Conservation (phyloP, 2,113 vertebrate genomes). For the Passer domesticus region DNA sequence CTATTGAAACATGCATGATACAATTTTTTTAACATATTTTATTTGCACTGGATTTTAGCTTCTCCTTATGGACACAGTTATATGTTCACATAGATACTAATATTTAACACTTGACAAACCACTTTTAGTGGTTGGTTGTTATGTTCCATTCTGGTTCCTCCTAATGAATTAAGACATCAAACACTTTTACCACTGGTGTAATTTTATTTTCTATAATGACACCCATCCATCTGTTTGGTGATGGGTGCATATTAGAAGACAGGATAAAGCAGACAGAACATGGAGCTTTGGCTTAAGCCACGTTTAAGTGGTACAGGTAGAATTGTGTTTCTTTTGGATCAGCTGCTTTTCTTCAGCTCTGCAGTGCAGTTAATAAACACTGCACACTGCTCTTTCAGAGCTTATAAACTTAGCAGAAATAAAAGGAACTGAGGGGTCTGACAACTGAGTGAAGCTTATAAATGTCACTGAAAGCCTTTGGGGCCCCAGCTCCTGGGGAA, state of each 20-base stretch:
- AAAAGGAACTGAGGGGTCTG: constrained; percentile 37
- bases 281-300: background rate
- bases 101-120: background rate
- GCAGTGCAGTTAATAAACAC: constrained; percentile 12
- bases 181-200: background rate
- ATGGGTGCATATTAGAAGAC: background rate
- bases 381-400: constrained; percentile 26
- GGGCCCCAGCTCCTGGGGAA: background rate
- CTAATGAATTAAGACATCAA: background rate
- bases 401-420: constrained; percentile 60
- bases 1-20: background rate
- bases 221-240: background rate
- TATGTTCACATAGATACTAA: background rate
- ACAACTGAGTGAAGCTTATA: constrained; percentile 33
- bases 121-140: background rate
- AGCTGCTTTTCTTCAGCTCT: constrained; percentile 19
- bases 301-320: background rate
- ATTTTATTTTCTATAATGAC: background rate
- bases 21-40: background rate
- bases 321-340: constrained; percentile 7
- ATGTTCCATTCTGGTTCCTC: background rate
- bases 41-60: background rate
- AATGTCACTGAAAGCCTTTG: constrained; percentile 3
- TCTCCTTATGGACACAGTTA: background rate
- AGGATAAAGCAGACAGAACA: background rate